Evolutionary conservation across 2,888 invertebrate species (phyloP), one percentile per base, ranked within the genome.

Genomic region (Bruchidius siliquastri): DNA sequence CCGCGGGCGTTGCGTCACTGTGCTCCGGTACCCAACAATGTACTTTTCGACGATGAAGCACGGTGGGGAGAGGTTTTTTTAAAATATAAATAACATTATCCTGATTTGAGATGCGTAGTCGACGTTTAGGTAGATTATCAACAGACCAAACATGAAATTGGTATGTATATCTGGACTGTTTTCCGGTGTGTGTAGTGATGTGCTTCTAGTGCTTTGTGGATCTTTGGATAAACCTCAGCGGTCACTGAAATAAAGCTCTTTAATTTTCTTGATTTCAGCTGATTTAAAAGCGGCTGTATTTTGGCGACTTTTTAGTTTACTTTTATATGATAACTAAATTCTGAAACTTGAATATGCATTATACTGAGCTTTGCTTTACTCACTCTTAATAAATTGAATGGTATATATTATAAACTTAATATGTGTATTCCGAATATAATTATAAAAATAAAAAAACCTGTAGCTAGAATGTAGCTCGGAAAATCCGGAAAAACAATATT

Each of bases 11-110:
- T 49, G 49, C 49, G 18, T 49, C 49, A 49, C 13, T 13, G 18
- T 49, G 49, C 49, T 49, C 49, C 49, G 49, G 49, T 49, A 49
- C 49, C 49, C 6, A 73, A 72, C 73, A 72, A 74, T 75, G 69
- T 70, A 70, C 73, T 73, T 75, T 75, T 71, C 70, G 72, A 69
- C 32, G 67, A 67, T 49, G 22, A 18, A 20, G 21, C 6, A 22
- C 67, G 67, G 72, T 73, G 75, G 76, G 76, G 75, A 69, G 22
- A 21, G 67, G 72, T 21, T 69, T 68, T 32, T 71, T 68, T 75
- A 74, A 75, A 76, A 76, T 75, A 75, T 75, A 75, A 76, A 76
- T 75, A 75, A 72, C 73, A 73, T 71, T 70, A 69, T 69, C 69
- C 70, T n/a, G 67, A 67, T 71, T 68, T 49, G 66, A 71, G 26